Percentiles rank a stretch among this genome's conserved stretches.
Evolutionary conservation across 2,888 invertebrate genomes (phyloP).

Genomic region (Abrostola tripartita): DNA sequence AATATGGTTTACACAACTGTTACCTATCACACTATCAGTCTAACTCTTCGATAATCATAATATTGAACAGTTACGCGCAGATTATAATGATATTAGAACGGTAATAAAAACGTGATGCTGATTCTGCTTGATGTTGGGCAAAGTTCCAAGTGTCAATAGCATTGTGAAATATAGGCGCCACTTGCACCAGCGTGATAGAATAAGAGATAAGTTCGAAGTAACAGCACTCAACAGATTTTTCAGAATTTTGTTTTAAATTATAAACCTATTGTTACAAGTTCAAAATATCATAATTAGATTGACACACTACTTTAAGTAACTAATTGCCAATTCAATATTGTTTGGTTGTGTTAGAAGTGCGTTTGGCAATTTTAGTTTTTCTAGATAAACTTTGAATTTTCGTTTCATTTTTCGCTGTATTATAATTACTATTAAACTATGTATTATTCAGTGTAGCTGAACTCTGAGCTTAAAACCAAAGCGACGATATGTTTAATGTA

Average conservation of each 20-base stretch:
- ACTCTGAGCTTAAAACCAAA: neutral
- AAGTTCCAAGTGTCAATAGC: slow-evolving; percentile 24
- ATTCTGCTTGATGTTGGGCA: slow-evolving; percentile 22
- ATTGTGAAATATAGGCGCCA: slow-evolving; percentile 30
- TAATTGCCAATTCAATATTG: no score
- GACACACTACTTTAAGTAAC: no score
- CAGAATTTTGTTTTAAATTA: neutral
- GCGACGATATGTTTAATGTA: neutral
- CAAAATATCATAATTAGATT: neutral
- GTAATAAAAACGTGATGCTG: slow-evolving; percentile 28
- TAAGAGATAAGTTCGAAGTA: no score
- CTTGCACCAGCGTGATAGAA: neutral
- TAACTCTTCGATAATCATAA: slow-evolving; percentile 1
- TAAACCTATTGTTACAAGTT: neutral
- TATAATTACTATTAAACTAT: neutral
- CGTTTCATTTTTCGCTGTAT: neutral
- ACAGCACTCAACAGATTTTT: no score
- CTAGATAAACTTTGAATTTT: neutral
- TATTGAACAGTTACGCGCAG: neutral
- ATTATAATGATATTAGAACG: slow-evolving; percentile 9
- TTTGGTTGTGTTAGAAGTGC: no score
- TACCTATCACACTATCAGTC: neutral
- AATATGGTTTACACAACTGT: neutral
- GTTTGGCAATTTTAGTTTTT: neutral
- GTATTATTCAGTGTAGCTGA: neutral